These are phyloP conservation scores for Drosophila micromelanica DNA, from an alignment of 1,140 invertebrate genomes.

Conservation along the genomic window DNA sequence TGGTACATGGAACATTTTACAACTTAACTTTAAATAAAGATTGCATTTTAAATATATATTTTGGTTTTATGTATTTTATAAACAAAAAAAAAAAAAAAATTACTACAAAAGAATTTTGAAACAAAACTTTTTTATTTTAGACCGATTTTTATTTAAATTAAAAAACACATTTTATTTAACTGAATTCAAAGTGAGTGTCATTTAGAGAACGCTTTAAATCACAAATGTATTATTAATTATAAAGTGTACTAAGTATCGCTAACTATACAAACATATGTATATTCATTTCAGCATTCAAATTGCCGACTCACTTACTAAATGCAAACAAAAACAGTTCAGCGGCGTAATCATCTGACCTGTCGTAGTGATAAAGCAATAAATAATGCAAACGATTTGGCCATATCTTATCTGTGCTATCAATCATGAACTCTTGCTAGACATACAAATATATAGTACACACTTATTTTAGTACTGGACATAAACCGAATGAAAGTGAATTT, in stretches of 20 bases:
- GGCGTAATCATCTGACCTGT: conserved; percentile 36
- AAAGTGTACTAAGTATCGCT: conserved; percentile 6
- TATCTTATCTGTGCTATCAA: conserved; percentile 72
- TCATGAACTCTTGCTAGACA: conserved; percentile 38
- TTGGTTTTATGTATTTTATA: too few relatives aligned
- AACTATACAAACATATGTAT: background rate
- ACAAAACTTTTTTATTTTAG: background rate
- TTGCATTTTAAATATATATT: too few relatives aligned
- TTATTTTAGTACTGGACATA: background rate
- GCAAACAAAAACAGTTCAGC: conserved; percentile 24
- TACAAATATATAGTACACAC: conserved; percentile 6
- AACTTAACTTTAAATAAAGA: too few relatives aligned
- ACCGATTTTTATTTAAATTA: too few relatives aligned
- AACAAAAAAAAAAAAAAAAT: too few relatives aligned
- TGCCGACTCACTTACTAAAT: conserved; percentile 11
- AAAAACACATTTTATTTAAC: too few relatives aligned
- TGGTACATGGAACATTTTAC: too few relatives aligned
- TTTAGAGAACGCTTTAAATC: background rate
- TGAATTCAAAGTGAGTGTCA: background rate
- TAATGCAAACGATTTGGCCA: conserved; percentile 47
- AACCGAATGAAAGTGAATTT: conserved; percentile 60
- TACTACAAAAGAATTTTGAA: background rate
- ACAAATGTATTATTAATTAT: background rate
- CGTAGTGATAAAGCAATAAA: conserved; percentile 45
- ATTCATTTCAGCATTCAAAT: conserved; percentile 4